phyloP scores from a whole-genome alignment of 2,113 vertebrate genomes.

The Gambusia holbrooki region DNA sequence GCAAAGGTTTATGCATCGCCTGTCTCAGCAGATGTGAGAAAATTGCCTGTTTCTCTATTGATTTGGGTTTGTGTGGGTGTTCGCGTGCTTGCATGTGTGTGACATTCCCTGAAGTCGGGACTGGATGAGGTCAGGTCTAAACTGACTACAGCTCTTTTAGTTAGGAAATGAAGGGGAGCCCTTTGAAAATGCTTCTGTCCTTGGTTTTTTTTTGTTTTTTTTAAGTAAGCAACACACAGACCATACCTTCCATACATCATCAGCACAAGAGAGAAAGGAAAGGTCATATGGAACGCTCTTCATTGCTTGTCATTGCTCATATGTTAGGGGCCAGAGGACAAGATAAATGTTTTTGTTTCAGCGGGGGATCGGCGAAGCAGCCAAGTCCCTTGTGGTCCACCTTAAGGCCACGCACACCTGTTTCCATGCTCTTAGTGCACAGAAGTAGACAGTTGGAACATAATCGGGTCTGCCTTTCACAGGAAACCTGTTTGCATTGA shows the following conservation, averaged over 20 bases:
- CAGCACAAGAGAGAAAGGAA: constrained; percentile 30
- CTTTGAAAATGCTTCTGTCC: constrained; percentile 11
- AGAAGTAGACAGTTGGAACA: constrained; percentile 20
- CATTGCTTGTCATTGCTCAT: constrained; percentile 25
- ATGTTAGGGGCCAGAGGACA: constrained; percentile 35
- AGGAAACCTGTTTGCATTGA: background rate
- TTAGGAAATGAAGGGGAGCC: constrained; percentile 41
- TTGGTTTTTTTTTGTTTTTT: background rate
- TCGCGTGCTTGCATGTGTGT: background rate
- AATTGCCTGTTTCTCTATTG: constrained; percentile 36
- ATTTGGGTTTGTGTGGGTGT: constrained; percentile 28
- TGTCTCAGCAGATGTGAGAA: constrained; percentile 26
- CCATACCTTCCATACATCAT: background rate
- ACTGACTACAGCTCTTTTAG: constrained; percentile 35
- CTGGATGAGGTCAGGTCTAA: constrained; percentile 33
- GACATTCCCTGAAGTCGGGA: constrained; percentile 25
- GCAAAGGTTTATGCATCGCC: constrained; percentile 30
- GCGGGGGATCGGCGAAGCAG: constrained; percentile 41
- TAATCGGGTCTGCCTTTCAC: constrained; percentile 28
- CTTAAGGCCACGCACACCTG: constrained; percentile 29
- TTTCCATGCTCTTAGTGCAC: constrained; percentile 41
- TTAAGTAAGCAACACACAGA: background rate
- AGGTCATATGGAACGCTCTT: constrained; percentile 65
- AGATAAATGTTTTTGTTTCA: constrained; percentile 33
- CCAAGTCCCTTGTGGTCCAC: constrained; percentile 45